These are phyloP conservation scores for Amazona finschi DNA, from an alignment of 2,797 vertebrate genomes.

Conservation along the genomic window DNA sequence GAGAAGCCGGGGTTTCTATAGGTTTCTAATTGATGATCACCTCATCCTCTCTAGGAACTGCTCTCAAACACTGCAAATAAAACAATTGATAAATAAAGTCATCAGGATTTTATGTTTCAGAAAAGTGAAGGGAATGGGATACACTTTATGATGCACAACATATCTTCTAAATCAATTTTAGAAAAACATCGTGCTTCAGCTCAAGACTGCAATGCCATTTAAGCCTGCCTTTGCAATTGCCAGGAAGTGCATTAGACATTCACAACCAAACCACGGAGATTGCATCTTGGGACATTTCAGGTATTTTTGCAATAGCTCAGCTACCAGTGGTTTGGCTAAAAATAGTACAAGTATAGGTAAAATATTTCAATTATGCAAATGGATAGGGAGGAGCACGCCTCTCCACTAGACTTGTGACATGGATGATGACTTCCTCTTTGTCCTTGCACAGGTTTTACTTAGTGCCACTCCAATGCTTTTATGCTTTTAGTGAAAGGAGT, in stretches of 20 bases:
- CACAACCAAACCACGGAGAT: neutral
- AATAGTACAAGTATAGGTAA: neutral
- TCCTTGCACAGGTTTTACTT: neutral
- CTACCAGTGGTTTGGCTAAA: neutral
- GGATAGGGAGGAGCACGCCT: neutral
- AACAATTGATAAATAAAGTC: neutral
- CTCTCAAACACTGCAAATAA: neutral
- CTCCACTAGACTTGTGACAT: neutral
- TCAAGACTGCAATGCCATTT: neutral
- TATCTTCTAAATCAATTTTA: neutral
- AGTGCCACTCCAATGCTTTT: neutral
- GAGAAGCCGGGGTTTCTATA: neutral
- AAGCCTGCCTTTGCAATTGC: neutral
- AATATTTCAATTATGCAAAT: neutral
- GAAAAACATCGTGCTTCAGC: neutral
- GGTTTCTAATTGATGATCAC: neutral
- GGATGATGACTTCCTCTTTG: neutral
- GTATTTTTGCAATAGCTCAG: neutral
- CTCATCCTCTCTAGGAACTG: neutral
- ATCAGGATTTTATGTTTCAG: neutral
- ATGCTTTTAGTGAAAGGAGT: neutral
- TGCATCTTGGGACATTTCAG: neutral
- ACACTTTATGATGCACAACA: neutral
- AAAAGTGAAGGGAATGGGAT: neutral
- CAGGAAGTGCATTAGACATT: neutral